phyloP scores from a whole-genome alignment of 1,140 invertebrate genomes.

The Drosophila varians region DNA sequence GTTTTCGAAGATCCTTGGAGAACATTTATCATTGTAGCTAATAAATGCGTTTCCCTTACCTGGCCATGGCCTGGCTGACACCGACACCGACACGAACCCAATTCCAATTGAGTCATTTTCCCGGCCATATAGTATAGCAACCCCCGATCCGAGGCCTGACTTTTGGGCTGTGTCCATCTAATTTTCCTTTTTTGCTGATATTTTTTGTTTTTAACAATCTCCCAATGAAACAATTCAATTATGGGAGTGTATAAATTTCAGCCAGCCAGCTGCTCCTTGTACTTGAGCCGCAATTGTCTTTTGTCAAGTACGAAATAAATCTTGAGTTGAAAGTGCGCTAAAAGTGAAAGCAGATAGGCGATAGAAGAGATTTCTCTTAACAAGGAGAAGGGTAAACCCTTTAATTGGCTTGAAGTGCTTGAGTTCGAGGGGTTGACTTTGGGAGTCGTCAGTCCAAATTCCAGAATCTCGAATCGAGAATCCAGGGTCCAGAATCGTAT shows the following conservation, averaged over 20 bases:
- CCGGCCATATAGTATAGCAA: conserved; percentile 16
- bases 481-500: not conserved
- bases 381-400: conserved; percentile 14
- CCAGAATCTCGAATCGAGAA: no score
- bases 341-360: conserved; percentile 35
- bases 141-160: conserved; percentile 31
- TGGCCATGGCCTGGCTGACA: no score
- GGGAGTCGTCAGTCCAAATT: no score
- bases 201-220: conserved; percentile 20
- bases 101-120: conserved; percentile 75
- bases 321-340: conserved; percentile 14
- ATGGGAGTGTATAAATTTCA: conserved; percentile 39
- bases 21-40: conserved; percentile 80
- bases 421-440: conserved; percentile 4
- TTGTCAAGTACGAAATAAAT: conserved; percentile 51
- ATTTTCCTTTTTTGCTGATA: conserved; percentile 21
- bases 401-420: conserved; percentile 56
- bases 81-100: conserved; percentile 40
- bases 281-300: conserved; percentile 53
- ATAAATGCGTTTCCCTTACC: conserved; percentile 77
- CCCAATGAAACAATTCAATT: conserved; percentile 62
- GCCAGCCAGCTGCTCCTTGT: conserved; percentile 44
- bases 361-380: conserved; percentile 1
- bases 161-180: conserved; percentile 35
- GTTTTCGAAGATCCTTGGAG: conserved; percentile 24